Evolutionary conservation across 2,113 vertebrate species (phyloP).

Genomic region (Alces alces): DNA sequence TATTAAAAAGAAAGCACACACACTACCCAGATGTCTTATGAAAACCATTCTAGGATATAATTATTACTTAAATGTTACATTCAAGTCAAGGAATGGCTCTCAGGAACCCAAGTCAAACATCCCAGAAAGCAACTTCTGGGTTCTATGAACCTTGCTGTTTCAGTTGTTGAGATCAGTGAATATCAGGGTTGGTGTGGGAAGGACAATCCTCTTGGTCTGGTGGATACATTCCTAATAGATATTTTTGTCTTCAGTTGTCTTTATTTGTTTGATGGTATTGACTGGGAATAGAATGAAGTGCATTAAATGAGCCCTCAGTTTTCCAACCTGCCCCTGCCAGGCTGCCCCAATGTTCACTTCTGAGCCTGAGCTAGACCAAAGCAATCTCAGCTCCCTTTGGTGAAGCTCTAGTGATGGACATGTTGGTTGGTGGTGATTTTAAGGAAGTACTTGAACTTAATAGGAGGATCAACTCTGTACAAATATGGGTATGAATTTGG

Average conservation of each 20-base stretch:
- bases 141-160: not conserved
- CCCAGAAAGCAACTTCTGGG: constrained; percentile 10
- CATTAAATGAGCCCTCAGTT: not conserved
- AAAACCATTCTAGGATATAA: constrained; percentile 44
- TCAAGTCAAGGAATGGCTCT: constrained; percentile 26
- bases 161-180: not conserved
- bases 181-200: not conserved
- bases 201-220: not conserved
- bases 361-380: not conserved
- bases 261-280: not conserved
- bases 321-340: not conserved
- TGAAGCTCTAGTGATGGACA: not conserved
- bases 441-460: not conserved
- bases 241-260: not conserved
- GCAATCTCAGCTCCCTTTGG: not conserved
- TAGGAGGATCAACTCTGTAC: not conserved
- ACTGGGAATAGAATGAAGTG: not conserved
- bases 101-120: not conserved
- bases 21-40: constrained; percentile 34
- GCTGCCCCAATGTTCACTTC: not conserved
- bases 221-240: not conserved
- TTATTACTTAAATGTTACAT: constrained; percentile 42
- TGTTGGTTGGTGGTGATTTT: not conserved
- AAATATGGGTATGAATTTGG: not conserved
- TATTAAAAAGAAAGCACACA: constrained; percentile 36